Percentiles rank a stretch among this genome's conserved stretches.
These are phyloP conservation scores for Enteromius treurensis DNA, from an alignment of 2,797 vertebrate genomes.

Conservation along the genomic window DNA sequence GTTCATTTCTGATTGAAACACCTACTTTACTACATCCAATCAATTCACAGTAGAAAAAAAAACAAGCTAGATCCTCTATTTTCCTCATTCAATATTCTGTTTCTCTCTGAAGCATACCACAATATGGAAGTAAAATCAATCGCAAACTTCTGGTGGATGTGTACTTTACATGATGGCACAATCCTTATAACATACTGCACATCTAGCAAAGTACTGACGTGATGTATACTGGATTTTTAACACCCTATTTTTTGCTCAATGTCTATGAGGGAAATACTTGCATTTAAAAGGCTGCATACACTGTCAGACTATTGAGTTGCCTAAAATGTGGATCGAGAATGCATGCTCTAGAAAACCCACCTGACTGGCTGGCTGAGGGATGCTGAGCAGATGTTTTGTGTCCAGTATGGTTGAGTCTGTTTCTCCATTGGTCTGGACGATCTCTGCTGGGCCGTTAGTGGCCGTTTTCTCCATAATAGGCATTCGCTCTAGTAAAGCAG, in stretches of 20 bases:
- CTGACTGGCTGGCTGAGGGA: constrained; percentile 88
- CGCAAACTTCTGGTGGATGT: too few species aligned
- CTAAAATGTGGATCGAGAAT: background rate
- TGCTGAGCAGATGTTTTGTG: constrained; percentile 84
- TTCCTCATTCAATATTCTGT: too few species aligned
- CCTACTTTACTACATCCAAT: too few species aligned
- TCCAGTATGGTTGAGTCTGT: constrained; percentile 89
- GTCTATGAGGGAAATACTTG: background rate
- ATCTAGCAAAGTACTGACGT: background rate
- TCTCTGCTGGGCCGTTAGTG: constrained; percentile 92
- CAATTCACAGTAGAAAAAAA: too few species aligned
- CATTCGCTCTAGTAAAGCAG: constrained; percentile 97
- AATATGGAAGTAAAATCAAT: too few species aligned
- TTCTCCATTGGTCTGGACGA: constrained; percentile 96
- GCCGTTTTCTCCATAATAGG: constrained; percentile 97
- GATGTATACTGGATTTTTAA: background rate
- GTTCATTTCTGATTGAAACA: too few species aligned
- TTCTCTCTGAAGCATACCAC: too few species aligned
- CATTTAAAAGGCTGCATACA: too few species aligned
- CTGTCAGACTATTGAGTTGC: background rate
- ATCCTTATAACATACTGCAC: background rate
- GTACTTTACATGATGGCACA: background rate
- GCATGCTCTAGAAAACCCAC: constrained; percentile 68
- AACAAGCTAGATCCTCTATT: too few species aligned
- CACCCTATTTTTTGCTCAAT: background rate